phyloP scores from a whole-genome alignment of 2,888 invertebrate genomes.

The Matsumyia berberina region DNA sequence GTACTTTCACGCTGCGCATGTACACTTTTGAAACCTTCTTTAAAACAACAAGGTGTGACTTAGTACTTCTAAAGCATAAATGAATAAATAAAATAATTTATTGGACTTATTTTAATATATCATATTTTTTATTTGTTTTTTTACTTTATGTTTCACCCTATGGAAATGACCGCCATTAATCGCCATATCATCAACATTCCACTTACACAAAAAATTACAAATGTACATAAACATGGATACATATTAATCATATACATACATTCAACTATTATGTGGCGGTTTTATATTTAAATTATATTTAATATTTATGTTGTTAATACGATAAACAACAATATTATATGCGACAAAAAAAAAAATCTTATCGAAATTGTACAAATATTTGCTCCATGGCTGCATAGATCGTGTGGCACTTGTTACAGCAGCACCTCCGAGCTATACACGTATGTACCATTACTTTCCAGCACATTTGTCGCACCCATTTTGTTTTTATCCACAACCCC shows the following conservation, averaged over 20 bases:
- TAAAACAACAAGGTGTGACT: slow-evolving; percentile 33
- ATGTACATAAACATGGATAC: slow-evolving; percentile 56
- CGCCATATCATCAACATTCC: slow-evolving; percentile 42
- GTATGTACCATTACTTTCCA: slow-evolving; percentile 87
- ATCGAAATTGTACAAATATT: slow-evolving; percentile 45
- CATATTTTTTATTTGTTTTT: slow-evolving; percentile 15
- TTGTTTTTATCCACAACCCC: slow-evolving; percentile 84
- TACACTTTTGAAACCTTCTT: background rate
- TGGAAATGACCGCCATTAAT: slow-evolving; percentile 32
- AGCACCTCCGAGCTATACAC: slow-evolving; percentile 87
- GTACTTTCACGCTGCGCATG: too few relatives aligned
- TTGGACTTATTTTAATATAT: background rate
- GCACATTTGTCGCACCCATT: slow-evolving; percentile 85
- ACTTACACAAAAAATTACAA: slow-evolving; percentile 47
- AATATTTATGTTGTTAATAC: background rate
- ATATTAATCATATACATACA: slow-evolving; percentile 21
- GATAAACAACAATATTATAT: background rate
- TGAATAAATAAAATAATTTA: background rate
- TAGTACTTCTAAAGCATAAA: background rate
- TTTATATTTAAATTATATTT: slow-evolving; percentile 8
- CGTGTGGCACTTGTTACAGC: slow-evolving; percentile 87
- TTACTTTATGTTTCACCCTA: slow-evolving; percentile 31
- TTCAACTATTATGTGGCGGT: slow-evolving; percentile 22
- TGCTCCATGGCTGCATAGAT: slow-evolving; percentile 85
- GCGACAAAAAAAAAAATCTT: background rate